phyloP scores from a whole-genome alignment of 1,140 invertebrate species.

The Acromyrmex charruanus region DNA sequence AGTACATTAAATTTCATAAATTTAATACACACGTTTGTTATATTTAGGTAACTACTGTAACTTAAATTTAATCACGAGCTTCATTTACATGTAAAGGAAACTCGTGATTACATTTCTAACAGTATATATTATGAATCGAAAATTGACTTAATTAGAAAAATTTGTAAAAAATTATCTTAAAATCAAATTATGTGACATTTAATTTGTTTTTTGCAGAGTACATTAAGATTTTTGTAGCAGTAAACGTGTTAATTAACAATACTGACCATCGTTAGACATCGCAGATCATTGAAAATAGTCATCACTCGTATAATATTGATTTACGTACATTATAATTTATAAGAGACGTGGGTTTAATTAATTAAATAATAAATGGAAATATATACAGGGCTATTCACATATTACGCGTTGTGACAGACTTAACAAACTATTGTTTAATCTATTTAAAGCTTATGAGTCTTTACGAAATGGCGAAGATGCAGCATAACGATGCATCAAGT shows the following conservation, averaged over 20 bases:
- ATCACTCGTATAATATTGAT: conserved; percentile 58
- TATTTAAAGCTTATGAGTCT: conserved; percentile 80
- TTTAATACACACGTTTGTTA: no score
- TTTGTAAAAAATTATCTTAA: not conserved
- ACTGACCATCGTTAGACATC: conserved; percentile 60
- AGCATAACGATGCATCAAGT: conserved; percentile 12
- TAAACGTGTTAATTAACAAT: conserved; percentile 64
- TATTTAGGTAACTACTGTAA: no score
- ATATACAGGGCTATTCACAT: conserved; percentile 79
- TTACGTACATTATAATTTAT: conserved; percentile 71
- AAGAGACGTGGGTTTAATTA: conserved; percentile 69
- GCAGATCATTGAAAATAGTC: conserved; percentile 51
- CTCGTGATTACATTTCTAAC: no score
- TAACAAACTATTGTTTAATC: conserved; percentile 42
- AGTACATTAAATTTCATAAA: no score
- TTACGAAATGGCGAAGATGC: conserved; percentile 68
- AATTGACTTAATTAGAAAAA: not conserved
- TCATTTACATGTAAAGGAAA: no score
- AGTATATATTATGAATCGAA: not conserved
- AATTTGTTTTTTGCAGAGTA: not conserved
- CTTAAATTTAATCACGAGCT: no score
- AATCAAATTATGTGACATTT: not conserved
- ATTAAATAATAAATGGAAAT: conserved; percentile 72
- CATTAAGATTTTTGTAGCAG: not conserved
- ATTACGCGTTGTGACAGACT: conserved; percentile 29